Base-by-base conservation (phyloP, 2,113 vertebrate genomes). In the Heterocephalus glaber region DNA sequence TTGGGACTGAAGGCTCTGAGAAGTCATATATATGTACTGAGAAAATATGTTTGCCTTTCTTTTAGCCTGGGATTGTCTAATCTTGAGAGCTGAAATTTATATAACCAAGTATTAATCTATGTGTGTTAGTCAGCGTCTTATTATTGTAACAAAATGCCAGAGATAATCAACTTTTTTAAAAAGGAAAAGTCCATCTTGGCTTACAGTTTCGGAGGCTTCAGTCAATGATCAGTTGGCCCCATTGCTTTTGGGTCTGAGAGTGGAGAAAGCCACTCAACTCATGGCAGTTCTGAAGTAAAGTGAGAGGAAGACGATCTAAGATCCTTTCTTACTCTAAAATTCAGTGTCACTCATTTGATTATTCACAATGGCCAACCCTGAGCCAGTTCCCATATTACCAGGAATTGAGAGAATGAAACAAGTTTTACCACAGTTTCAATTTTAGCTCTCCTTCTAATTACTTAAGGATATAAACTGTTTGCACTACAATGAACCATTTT, bases 371-470 rank as follows among this genome's bases (percentile, higher is more conserved):
- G 58, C 28, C 70, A 79, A 30, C 4, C 9, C 87, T 49, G 47
- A 89, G 44, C n/a, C 35, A 61, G 74, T 65, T 38, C 22, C 61
- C 17, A 61, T 80, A 58, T 83, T 9, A 49, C 19, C 49, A 61
- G 61, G 11, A 81, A 47, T n/a, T 70, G 66, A 70, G 44, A 89
- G 76, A 70, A 63, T 33, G 41, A 86, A 24, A 66, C 24, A 24
- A 24, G 60, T 66, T 81, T 93, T 41, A 41, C 41, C 22, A 68
- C 7, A 56, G 56, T 84, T 35, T 92, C 52, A 89, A 49, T 41
- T 56, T 89, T n/a, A 77, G 66, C 28, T 86, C n/a, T 65, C 83
- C 74, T 30, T 95, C 54, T 94, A 87, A 68, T 68, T 72, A 38
- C 52, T 38, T 60, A 24, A 80, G 14, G 17, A 52, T 88, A 68